Evolutionary conservation across 2,888 invertebrate genomes (phyloP), one percentile per base, ranked within the genome.

Genomic region (Athrips mouffetella): DNA sequence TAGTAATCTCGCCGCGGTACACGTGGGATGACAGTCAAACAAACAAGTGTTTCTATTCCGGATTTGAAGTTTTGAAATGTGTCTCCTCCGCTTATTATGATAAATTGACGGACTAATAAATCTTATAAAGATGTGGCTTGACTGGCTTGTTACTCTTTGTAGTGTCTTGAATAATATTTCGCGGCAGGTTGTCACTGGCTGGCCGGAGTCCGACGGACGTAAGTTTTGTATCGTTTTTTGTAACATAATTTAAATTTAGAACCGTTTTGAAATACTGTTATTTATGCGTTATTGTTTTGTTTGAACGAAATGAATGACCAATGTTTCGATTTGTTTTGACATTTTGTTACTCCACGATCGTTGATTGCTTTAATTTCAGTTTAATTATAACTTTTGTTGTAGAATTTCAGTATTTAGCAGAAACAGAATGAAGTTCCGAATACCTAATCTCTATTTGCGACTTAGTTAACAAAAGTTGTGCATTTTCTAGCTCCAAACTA

Each of bases 41-140:
- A 67, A 70, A 67, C 65, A 73, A 66, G 67, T 65, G 60, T 57
- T 63, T 62, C 66, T 70, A 69, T 70, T 71, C 70, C 63, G 60
- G 65, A 62, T 67, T 55, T 59, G 64, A 65, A 64, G 62, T 67
- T 62, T 65, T 59, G 70, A 63, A 68, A 51, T 51, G 47, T 52
- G 55, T 74, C 70, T 57, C 65, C 56, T 55, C 52, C 55, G 57
- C 61, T 58, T 60, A 57, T 65, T 54, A 59, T 70, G 73, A 73
- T 70, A 66, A 68, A 72, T 72, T 56, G 65, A 52, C 54, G 47
- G 41, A 40, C 48, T 53, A 60, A 54, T 55, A 52, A 54, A 51
- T 53, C 45, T 47, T 48, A 29, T 21, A 30, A 48, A 48, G 39
- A 51, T 53, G 49, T 15, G 18, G 45, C 46, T 35, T 47, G n/a